Base-by-base conservation (phyloP, 2,888 invertebrate species). In the Papilio demoleus region DNA sequence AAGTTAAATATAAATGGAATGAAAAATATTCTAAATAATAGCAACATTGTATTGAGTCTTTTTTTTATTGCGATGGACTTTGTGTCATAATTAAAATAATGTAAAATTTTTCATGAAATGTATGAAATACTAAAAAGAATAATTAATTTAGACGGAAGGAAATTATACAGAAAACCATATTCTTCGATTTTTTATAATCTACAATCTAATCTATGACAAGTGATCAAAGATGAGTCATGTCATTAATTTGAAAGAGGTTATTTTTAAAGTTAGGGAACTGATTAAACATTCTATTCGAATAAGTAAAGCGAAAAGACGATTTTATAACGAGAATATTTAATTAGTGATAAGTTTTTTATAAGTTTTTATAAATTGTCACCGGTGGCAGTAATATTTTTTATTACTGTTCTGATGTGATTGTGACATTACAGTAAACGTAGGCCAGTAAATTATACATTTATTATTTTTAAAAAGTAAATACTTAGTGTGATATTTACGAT, bases 391-490 rank as follows among this genome's bases (percentile, higher is more conserved):
- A 45, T 34, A 58, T 22, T 58, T 58, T 34, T 42, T 58, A 58
- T 22, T 61, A 40, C 45, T 11, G 42, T 34, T 4, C 38, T n/a
- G 59, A 38, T 0, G 17, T 45, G 66, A 42, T 42, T 63, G 70
- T 71, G 81, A 82, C 84, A 84, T 84, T 84, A 84, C 74, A 75
- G 76, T 75, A 75, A 75, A 80, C 77, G 81, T 82, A 80, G 85
- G 85, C 85, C 85, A 86, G 85, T 86, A 84, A 80, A 73, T 74
- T 75, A 70, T 67, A 72, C 68, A 82, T 79, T 82, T 80, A 80
- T 79, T 79, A 77, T 73, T 73, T 72, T 61, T 58, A 59, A 24
- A 19, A 11, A 2, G 34, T 64, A 71, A 66, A 50, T 65, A 50
- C 11, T 68, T 64, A 68, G 68, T 62, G 69, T 67, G 62, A 65